Evolutionary conservation across 2,113 vertebrate genomes (phyloP), one percentile per base, ranked within the genome.

Genomic region (Thomomys bottae): DNA sequence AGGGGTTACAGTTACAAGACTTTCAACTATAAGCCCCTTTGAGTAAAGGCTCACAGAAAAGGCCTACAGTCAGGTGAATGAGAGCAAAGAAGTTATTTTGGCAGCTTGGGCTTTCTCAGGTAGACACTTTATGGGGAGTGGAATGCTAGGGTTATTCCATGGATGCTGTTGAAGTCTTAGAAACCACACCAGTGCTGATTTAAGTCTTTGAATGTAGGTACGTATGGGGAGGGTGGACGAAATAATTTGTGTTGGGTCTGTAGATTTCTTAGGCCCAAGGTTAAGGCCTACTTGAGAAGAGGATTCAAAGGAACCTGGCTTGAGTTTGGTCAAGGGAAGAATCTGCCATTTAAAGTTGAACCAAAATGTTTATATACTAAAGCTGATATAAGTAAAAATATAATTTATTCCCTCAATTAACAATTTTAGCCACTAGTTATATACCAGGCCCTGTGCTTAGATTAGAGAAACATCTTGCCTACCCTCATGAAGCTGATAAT

Each of bases 101-200:
- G 63, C 42, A 84, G n/a, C 54, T 57, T 92, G 49, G 63, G 42
- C 30, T 76, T 91, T 75, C 67, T 89, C 20, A 79, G 63, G 18
- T 57, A 66, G 45, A 32, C 38, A 63, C 68, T 72, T 45, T 34
- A 32, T n/a, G 61, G 12, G 49, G 17, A 54, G 15, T 54, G 7
- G 54, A 5, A 4, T 28, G 5, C 23, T 40, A 32, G 20, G 57
- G 40, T 67, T 20, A 30, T 34, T 6, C 32, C 68, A 36, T 10
- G 14, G 30, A 73, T 10, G 15, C 23, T 23, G 26, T 78, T 68
- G 28, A 66, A 23, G 6, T 49, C 28, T 88, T 85, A 82, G 70
- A 71, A 82, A 72, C 15, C 26, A 20, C 32, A 28, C 49, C 40
- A 9, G 23, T 88, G 40, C 78, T 86, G 88, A 38, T 68, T 61